These are phyloP conservation scores for Oreortyx pictus DNA, from an alignment of 2,797 vertebrate genomes.

Conservation along the genomic window DNA sequence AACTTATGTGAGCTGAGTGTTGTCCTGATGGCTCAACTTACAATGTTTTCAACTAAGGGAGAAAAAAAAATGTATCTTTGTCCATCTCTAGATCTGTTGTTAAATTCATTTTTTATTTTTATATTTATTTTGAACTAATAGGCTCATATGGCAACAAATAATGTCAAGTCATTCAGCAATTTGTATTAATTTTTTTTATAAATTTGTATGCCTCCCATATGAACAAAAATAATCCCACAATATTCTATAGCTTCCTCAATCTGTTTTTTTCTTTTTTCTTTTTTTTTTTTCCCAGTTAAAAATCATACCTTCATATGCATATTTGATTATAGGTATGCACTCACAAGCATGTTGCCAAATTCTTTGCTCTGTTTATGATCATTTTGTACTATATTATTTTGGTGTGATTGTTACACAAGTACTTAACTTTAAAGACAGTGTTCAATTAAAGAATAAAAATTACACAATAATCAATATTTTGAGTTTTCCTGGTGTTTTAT, in stretches of 20 bases:
- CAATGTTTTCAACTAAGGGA: background rate
- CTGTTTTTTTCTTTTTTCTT: no score
- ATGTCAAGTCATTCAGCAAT: background rate
- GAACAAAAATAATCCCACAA: background rate
- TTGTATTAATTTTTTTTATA: background rate
- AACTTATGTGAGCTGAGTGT: fast-evolving
- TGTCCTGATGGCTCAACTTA: background rate
- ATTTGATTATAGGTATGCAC: background rate
- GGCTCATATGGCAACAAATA: background rate
- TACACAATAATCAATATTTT: background rate
- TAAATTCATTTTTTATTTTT: background rate
- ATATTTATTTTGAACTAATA: background rate
- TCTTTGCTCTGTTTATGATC: background rate
- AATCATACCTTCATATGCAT: fast-evolving
- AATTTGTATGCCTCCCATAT: background rate
- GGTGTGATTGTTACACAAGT: background rate
- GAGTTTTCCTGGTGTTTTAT: background rate
- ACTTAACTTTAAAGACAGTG: background rate
- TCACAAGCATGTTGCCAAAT: background rate
- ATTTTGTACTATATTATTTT: background rate
- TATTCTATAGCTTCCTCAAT: background rate
- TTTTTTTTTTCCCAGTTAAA: background rate
- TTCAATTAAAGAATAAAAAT: background rate
- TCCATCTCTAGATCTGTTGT: background rate
- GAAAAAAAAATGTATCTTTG: background rate